Base-by-base conservation (phyloP, 1,140 invertebrate species). In the Ridgeia piscesae region DNA sequence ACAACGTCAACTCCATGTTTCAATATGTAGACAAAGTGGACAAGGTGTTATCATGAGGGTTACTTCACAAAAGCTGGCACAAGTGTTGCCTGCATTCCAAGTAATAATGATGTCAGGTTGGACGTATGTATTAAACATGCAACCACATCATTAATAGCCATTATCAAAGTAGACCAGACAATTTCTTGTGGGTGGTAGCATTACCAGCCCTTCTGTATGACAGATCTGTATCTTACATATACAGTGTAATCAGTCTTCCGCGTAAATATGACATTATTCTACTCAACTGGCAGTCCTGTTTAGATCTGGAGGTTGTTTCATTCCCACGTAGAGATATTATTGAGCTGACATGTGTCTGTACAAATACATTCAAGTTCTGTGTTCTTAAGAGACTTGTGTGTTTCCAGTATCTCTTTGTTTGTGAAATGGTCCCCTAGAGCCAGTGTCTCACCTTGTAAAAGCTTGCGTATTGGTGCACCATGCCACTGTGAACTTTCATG, bases 111-210 rank as follows among this genome's bases (percentile, higher is more conserved):
- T 77, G 27, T 77, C 17, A 27, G 2, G 27, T 31, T 77, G 58
- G 6, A 77, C 17, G 27, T 77, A 77, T 31, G 27, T 77, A 77
- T 77, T 31, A 77, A 31, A 77, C 58, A 77, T 77, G 58, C 58
- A 77, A 77, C 58, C 58, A 77, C 58, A 77, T 31, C 42, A 42
- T 77, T 77, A 77, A 77, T 77, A 21, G 58, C 58, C 6, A 77
- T 77, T 77, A 77, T 77, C 27, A 77, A 77, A 77, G 58, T 77
- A 21, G 58, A 77, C 58, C 27, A 77, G 58, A 77, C 58, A 77
- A 77, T 77, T 77, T 77, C 58, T 77, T 77, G 58, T 77, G 58
- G 58, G 58, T 77, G 58, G 58, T 77, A 77, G 58, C 58, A n/a
- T n/a, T 31, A 21, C 58, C 58, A 77, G 27, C 58, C 58, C 17